A percentile compares a stretch with the other conserved stretches of the same genome.
Conservation (phyloP, 2,797 vertebrate genomes). For the Mormyrops boulengeri region DNA sequence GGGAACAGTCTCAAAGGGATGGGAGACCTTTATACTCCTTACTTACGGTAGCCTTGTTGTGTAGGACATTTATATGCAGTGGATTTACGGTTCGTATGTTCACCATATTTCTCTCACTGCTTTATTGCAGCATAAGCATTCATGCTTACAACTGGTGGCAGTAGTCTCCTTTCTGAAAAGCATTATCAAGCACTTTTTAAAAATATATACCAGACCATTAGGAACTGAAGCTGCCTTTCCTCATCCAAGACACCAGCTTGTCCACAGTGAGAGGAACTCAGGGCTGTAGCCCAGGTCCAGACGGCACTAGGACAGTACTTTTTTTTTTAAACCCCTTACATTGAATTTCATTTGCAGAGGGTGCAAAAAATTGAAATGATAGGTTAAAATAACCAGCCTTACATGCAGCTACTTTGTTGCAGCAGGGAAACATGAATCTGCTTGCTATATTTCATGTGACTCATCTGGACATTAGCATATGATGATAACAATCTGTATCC, state of each 20-base stretch:
- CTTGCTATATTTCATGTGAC: not conserved
- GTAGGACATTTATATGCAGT: not conserved
- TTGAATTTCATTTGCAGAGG: not conserved
- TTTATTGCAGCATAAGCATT: constrained; percentile 6
- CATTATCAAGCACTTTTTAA: not conserved
- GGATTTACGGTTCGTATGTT: not conserved
- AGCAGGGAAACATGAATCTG: constrained; percentile 1
- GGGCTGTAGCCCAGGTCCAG: not conserved
- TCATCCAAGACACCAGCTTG: not conserved
- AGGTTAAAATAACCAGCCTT: not conserved
- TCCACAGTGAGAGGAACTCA: not conserved
- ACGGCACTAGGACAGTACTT: not conserved
- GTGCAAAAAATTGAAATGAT: not conserved
- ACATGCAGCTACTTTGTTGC: not conserved
- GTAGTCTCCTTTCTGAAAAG: not conserved
- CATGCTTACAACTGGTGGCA: not conserved
- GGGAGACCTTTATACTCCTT: not conserved
- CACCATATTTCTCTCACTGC: not conserved
- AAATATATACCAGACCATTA: not conserved
- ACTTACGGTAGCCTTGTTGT: constrained; percentile 5
- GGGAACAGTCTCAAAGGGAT: not conserved
- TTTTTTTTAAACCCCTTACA: not conserved
- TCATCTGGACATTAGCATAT: not conserved
- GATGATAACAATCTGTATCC: not conserved
- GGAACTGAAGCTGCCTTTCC: not conserved